These are phyloP conservation scores for Semotilus atromaculatus DNA, from an alignment of 2,797 vertebrate genomes.

Conservation along the genomic window DNA sequence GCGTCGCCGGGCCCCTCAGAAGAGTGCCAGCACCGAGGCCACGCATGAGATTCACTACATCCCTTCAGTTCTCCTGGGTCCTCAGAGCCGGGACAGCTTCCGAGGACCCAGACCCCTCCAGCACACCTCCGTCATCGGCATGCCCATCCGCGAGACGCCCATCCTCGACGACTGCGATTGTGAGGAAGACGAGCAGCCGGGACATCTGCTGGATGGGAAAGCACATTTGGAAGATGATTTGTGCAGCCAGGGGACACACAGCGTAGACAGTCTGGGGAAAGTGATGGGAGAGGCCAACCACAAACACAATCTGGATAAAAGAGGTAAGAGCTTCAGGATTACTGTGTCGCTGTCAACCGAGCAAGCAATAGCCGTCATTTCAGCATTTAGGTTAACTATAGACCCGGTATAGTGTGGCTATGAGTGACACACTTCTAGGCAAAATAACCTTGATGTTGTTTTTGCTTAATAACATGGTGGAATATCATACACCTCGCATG, in stretches of 20 bases:
- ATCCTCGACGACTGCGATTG: constrained; percentile 96
- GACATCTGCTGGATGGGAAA: constrained; percentile 71
- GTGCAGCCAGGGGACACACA: constrained; percentile 64
- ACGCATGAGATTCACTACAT: constrained; percentile 99
- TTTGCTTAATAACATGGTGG: too few species aligned
- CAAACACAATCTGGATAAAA: constrained; percentile 86
- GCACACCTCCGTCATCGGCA: constrained; percentile 91
- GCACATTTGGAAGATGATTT: constrained; percentile 67
- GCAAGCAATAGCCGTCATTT: too few species aligned
- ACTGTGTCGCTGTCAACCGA: not conserved
- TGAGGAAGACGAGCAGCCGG: constrained; percentile 85
- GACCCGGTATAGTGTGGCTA: too few species aligned
- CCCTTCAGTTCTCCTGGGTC: constrained; percentile 92
- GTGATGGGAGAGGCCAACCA: constrained; percentile 78
- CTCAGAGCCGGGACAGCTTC: constrained; percentile 89
- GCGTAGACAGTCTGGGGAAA: constrained; percentile 83
- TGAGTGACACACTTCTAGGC: too few species aligned
- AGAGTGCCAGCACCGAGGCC: constrained; percentile 97
- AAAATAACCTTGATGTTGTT: too few species aligned
- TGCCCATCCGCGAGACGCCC: constrained; percentile 96
- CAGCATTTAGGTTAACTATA: too few species aligned
- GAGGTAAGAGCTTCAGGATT: constrained; percentile 78
- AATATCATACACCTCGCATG: too few species aligned
- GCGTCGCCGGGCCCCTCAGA: constrained; percentile 91
- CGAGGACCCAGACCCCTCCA: constrained; percentile 85